A percentile compares a stretch with the other conserved stretches of the same genome.
Conservation (phyloP, 2,113 vertebrate species). For the Hippocampus barbouri region DNA sequence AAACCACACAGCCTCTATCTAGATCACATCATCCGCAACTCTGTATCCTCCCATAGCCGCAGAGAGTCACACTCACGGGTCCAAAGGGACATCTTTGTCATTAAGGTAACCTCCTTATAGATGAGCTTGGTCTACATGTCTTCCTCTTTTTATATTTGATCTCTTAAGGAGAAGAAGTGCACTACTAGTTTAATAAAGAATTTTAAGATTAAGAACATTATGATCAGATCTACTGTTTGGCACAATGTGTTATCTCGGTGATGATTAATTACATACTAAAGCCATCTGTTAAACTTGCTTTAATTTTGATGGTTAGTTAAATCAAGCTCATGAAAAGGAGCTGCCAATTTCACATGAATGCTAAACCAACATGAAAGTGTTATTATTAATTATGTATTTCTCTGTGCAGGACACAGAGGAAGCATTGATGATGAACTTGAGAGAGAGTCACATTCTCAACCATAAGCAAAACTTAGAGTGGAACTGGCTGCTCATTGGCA, state of each 20-base stretch:
- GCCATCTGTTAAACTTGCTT: too few relatives aligned
- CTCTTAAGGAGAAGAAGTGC: too few relatives aligned
- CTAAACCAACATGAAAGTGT: not conserved
- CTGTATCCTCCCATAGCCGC: slow-evolving; percentile 80
- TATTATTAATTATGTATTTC: slow-evolving; percentile 8
- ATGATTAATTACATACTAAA: not conserved
- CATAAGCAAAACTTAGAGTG: slow-evolving; percentile 97
- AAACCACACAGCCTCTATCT: slow-evolving; percentile 96
- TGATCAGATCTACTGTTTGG: not conserved
- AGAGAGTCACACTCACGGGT: slow-evolving; percentile 84
- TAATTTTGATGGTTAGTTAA: not conserved
- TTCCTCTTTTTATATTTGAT: not conserved
- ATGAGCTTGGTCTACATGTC: not conserved
- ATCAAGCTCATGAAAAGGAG: not conserved
- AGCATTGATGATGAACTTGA: slow-evolving; percentile 88
- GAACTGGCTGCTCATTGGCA: slow-evolving; percentile 96
- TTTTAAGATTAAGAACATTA: not conserved
- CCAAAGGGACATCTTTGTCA: slow-evolving; percentile 90
- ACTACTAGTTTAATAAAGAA: too few relatives aligned
- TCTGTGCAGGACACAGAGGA: slow-evolving; percentile 89
- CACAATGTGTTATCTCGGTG: not conserved
- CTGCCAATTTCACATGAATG: not conserved
- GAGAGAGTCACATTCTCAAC: slow-evolving; percentile 94
- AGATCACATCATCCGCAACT: slow-evolving; percentile 95
- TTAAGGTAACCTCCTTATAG: slow-evolving; percentile 78